Conservation (phyloP, 2,888 invertebrate genomes). For the Petrolisthes manimaculis region DNA sequence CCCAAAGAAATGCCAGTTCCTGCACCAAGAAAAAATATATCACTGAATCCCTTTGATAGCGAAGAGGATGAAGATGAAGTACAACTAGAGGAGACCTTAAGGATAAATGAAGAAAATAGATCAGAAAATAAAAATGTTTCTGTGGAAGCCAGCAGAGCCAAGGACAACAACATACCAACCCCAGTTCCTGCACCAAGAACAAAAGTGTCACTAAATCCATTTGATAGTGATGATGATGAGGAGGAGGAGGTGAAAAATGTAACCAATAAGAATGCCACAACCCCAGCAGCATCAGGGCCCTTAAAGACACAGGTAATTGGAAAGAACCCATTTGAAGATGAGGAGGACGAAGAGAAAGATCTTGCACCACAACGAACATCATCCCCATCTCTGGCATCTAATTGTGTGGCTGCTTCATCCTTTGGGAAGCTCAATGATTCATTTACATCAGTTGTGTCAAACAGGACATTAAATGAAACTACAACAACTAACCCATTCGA, state of each 20-base stretch:
- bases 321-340: constrained; percentile 38
- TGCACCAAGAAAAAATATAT: not conserved
- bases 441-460: not conserved
- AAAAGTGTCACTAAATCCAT: constrained; percentile 22
- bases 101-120: not conserved
- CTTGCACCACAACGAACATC: constrained; percentile 4
- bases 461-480: not conserved
- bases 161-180: not conserved
- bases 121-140: not conserved
- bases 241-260: not conserved
- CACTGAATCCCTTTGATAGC: constrained; percentile 28
- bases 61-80: constrained; percentile 27
- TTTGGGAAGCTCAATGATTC: not conserved
- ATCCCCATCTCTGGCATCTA: constrained; percentile 4
- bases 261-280: too few relatives aligned
- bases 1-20: constrained; percentile 13
- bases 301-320: not conserved
- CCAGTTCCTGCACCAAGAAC: constrained; percentile 1
- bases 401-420: not conserved
- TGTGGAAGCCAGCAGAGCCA: not conserved
- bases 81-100: not conserved
- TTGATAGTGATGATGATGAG: constrained; percentile 24
- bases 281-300: not conserved
- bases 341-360: constrained; percentile 26
- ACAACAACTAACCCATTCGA: constrained; percentile 38